Evolutionary conservation across 2,113 vertebrate genomes (phyloP).

Genomic region (Hydropotes inermis): DNA sequence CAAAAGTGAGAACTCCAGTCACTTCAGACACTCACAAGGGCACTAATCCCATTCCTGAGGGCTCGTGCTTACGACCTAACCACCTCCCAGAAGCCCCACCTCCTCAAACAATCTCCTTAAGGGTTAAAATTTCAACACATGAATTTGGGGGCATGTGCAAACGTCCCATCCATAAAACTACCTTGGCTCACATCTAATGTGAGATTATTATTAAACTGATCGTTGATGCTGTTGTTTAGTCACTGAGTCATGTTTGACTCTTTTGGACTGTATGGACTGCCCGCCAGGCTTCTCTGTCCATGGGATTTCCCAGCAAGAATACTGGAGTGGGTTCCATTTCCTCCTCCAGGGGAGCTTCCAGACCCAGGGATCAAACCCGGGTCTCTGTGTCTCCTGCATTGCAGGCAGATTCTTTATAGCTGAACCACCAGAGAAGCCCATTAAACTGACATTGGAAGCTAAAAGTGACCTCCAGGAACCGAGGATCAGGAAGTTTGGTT

Average conservation of each 20-base stretch:
- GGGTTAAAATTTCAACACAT: background rate
- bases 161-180: background rate
- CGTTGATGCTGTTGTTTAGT: background rate
- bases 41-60: background rate
- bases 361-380: background rate
- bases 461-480: background rate
- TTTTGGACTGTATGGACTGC: background rate
- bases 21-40: background rate
- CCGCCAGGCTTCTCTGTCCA: background rate
- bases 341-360: background rate
- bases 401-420: background rate
- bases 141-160: background rate
- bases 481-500: background rate
- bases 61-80: background rate
- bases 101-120: background rate
- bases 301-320: background rate
- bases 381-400: background rate
- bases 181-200: background rate
- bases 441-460: background rate
- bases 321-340: background rate
- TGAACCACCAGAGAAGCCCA: background rate
- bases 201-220: background rate
- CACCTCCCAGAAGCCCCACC: background rate
- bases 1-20: background rate
- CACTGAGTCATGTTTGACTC: background rate